Percentiles rank a stretch among this genome's conserved stretches.
Conservation (phyloP, 2,113 vertebrate species). For the Centropristis striata region DNA sequence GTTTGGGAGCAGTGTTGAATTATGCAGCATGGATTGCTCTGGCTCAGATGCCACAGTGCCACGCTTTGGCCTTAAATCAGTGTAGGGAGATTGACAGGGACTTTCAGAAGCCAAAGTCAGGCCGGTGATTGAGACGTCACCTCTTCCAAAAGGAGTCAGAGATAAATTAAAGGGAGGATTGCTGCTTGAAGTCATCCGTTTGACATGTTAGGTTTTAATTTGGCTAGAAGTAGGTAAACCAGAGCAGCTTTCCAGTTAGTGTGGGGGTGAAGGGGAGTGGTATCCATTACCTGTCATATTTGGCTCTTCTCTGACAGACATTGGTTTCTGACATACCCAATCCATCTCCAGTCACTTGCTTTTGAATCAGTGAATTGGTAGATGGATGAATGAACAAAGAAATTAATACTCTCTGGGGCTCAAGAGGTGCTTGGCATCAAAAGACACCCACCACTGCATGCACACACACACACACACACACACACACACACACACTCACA, state of each 20-base stretch:
- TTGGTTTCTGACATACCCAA: constrained; percentile 20
- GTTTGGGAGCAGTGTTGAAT: constrained; percentile 79
- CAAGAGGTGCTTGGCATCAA: constrained; percentile 18
- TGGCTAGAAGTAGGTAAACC: constrained; percentile 20
- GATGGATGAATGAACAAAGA: constrained; percentile 7
- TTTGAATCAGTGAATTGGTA: constrained; percentile 17
- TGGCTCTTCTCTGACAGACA: constrained; percentile 11
- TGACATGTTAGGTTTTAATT: constrained; percentile 43
- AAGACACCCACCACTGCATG: background rate
- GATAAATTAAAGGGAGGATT: constrained; percentile 61
- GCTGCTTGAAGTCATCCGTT: constrained; percentile 37
- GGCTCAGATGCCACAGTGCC: constrained; percentile 56
- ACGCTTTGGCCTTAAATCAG: constrained; percentile 72
- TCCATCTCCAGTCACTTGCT: constrained; percentile 6
- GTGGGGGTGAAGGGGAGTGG: background rate
- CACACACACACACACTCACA: constrained; percentile 18
- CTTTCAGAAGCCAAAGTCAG: constrained; percentile 67
- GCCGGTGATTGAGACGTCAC: constrained; percentile 61
- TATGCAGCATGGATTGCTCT: constrained; percentile 75
- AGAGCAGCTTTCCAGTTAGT: constrained; percentile 16
- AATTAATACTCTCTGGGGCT: background rate
- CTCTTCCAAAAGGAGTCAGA: constrained; percentile 47
- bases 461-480: constrained; percentile 7
- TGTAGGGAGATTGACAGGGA: constrained; percentile 56
- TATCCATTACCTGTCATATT: background rate